Evolutionary conservation across 53 echinoderm and acorn worm species (phyloP), one percentile per base, ranked within the genome.

Genomic region (Astropecten irregularis): DNA sequence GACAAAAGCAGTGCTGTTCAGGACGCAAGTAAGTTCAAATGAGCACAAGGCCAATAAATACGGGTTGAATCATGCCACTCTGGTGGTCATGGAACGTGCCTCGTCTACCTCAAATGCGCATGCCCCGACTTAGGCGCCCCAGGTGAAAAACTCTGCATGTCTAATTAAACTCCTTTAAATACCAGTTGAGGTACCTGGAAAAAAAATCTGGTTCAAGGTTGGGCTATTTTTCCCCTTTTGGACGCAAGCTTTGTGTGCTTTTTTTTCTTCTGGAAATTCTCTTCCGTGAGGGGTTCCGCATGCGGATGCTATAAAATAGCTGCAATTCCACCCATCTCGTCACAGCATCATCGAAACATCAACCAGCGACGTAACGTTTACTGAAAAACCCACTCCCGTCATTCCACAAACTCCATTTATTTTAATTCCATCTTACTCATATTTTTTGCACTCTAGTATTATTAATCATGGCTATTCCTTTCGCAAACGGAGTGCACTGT

Each of bases 101-200:
- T 28, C 19, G 16, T 44, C 79, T 79, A 79, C 79, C 62, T 60
- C 79, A 9, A 79, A 48, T 79, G 79, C 79, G 79, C 79, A 79
- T 79, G 79, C 79, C 79, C 79, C 33, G 62, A 30, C 61, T 47
- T 56, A 79, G 46, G 62, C 62, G 79, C 79, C 79, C 62, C 79
- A 79, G 79, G 79, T 79, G 79, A 62, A 79, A 28, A 42, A 29
- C 61, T 71, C 50, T 71, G 52, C 71, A 51, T 71, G 79, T 79
- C 79, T 79, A 79, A 79, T 79, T 79, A 79, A 79, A 79, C 79
- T 79, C 79, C 79, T 62, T 79, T 79, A 79, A 79, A 61, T 79
- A 79, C 79, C 11, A 29, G 30, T 47, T 62, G 79, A 79, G 79
- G 79, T 79, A 62, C 79, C 79, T 79, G 79, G 79, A 79, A 60